Base-by-base conservation (phyloP, 1,140 invertebrate genomes). In the Meloidogyne chitwoodi region DNA sequence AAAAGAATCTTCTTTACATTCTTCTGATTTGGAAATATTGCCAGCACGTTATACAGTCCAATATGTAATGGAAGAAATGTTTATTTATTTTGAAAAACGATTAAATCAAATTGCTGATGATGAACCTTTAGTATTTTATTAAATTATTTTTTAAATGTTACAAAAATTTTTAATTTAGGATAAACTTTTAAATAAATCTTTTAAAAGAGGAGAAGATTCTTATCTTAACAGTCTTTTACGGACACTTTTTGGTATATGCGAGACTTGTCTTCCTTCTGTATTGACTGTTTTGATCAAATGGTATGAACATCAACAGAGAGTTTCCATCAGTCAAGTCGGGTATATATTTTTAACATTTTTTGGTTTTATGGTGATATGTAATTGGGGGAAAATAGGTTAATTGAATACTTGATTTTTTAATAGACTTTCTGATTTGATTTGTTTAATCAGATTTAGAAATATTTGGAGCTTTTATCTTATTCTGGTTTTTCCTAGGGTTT, bases 211-310 rank as follows among this genome's bases (percentile, higher is more conserved):
- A 11, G 86, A 85, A 38, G 85, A 86, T 74, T 41, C 75, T 1
- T 80, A 87, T 76, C 76, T 86, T 41, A 84, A 86, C 62, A 87
- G 87, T 63, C 68, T 86, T 16, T 69, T 86, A 34, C 44, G 81
- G 26, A 81, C 85, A 24, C 63, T 86, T 6, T 65, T 78, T 69
- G 78, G 80, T n/a, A 56, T 86, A 26, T 84, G 82, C 41, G 96
- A 99, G 88, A 94, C 98, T 87, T 97, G 96, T 89, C 89, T 99
- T 56, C 96, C 97, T 1, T 98, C 96, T 12, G 90, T 99, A 74
- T 88, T 99, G 63, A 90, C 92, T 74, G 94, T 94, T n/a, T 88
- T 99, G 14, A 94, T 97, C 86, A 92, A 93, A 31, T 99, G 97
- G 97, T 94, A 98, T 87, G 93, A 96, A 44, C 67, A 79, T 14